A percentile compares a stretch with the other conserved stretches of the same genome.
These are phyloP conservation scores for Pelecanoides urinatrix DNA, from an alignment of 2,113 vertebrate species.

Conservation along the genomic window DNA sequence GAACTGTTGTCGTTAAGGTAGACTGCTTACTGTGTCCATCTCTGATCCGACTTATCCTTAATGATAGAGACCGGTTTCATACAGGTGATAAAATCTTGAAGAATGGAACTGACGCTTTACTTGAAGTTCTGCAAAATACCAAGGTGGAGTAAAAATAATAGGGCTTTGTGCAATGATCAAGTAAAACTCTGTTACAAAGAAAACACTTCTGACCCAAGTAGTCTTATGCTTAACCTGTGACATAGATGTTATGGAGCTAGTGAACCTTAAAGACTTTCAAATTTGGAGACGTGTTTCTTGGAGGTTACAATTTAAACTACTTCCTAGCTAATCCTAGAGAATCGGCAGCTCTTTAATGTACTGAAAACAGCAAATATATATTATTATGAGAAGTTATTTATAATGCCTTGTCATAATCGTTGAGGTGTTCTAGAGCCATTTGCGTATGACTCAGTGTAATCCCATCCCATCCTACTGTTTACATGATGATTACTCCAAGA, in stretches of 20 bases:
- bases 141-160: constrained; percentile 64
- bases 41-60: constrained; percentile 52
- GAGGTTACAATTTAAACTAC: constrained; percentile 68
- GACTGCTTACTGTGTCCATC: constrained; percentile 61
- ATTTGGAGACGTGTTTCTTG: constrained; percentile 52
- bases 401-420: constrained; percentile 81
- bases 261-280: constrained; percentile 56
- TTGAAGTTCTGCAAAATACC: constrained; percentile 72
- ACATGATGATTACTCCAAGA: constrained; percentile 79
- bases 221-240: constrained; percentile 63
- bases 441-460: constrained; percentile 78
- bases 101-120: constrained; percentile 68
- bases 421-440: constrained; percentile 80
- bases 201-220: constrained; percentile 62
- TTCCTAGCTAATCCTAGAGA: constrained; percentile 77
- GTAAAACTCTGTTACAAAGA: constrained; percentile 63
- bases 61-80: constrained; percentile 40
- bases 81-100: constrained; percentile 72
- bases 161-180: constrained; percentile 78
- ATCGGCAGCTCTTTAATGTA: constrained; percentile 79
- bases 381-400: constrained; percentile 82
- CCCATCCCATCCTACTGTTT: constrained; percentile 82
- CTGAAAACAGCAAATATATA: constrained; percentile 78
- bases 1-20: constrained; percentile 55
- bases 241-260: constrained; percentile 61